These are phyloP conservation scores for Nomada ruficornis DNA, from an alignment of 2,888 invertebrate genomes.

Conservation along the genomic window DNA sequence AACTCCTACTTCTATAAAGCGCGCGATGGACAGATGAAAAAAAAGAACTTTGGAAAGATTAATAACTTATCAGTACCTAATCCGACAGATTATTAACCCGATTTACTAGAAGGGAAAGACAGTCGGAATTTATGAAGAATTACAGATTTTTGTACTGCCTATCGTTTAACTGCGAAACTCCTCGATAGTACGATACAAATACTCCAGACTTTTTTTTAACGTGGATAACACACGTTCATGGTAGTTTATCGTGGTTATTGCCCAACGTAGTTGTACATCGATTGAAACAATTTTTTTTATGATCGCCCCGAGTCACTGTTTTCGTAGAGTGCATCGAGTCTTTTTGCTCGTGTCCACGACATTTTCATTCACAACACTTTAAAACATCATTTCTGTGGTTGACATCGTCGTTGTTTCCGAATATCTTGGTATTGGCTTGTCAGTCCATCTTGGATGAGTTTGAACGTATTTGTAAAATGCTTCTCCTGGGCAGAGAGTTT, in stretches of 20 bases:
- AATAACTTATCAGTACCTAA: not conserved
- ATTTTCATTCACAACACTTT: not conserved
- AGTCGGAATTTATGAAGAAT: not conserved
- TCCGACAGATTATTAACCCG: not conserved
- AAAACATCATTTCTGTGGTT: not conserved
- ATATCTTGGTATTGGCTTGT: conserved; percentile 60
- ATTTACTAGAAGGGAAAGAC: not conserved
- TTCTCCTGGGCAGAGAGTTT: conserved; percentile 83
- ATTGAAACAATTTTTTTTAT: not conserved
- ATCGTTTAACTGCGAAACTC: not conserved
- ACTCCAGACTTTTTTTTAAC: not conserved
- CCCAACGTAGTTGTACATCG: not conserved
- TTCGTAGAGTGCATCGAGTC: not conserved
- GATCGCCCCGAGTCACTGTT: not conserved
- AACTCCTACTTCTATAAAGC: not conserved
- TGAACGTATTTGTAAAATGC: conserved; percentile 80
- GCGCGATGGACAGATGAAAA: not conserved
- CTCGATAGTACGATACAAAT: not conserved
- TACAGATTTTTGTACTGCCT: not conserved
- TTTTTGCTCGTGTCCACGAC: not conserved
- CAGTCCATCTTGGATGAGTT: conserved; percentile 79
- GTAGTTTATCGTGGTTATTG: not conserved
- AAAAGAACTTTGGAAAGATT: not conserved
- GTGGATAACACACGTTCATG: not conserved
- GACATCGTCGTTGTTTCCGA: not conserved